Evolutionary conservation across 1,140 invertebrate species (phyloP).

Genomic region (Solenopsis invicta): DNA sequence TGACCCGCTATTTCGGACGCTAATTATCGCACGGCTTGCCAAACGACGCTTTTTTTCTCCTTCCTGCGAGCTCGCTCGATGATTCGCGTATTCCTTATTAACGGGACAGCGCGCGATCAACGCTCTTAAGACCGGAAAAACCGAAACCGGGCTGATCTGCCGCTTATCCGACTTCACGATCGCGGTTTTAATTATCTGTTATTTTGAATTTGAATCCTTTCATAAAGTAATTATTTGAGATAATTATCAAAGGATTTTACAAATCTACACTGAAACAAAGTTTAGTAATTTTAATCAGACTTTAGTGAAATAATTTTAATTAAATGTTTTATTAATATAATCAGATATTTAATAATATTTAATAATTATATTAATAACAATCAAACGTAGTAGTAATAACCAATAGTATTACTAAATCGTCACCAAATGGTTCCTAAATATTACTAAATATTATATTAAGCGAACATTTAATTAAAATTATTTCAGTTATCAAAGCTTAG

Average conservation of each 20-base stretch:
- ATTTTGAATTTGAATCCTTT: background rate
- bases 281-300: too few species aligned
- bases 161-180: background rate
- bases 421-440: too few species aligned
- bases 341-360: too few species aligned
- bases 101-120: slow-evolving; percentile 50
- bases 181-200: background rate
- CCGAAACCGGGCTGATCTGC: background rate
- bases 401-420: too few species aligned
- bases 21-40: slow-evolving; percentile 67
- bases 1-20: slow-evolving; percentile 57
- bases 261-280: background rate
- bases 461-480: too few species aligned
- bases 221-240: background rate
- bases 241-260: background rate
- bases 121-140: slow-evolving; percentile 44
- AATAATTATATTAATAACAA: too few species aligned
- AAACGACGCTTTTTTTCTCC: slow-evolving; percentile 30
- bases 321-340: too few species aligned
- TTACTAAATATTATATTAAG: too few species aligned
- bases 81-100: slow-evolving; percentile 64
- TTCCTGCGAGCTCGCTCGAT: slow-evolving; percentile 12
- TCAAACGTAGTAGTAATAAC: too few species aligned
- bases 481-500: too few species aligned
- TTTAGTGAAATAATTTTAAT: too few species aligned